A percentile compares a stretch with the other conserved stretches of the same genome.
phyloP scores from a whole-genome alignment of 2,888 invertebrate genomes.

The Drosophila demipolita region DNA sequence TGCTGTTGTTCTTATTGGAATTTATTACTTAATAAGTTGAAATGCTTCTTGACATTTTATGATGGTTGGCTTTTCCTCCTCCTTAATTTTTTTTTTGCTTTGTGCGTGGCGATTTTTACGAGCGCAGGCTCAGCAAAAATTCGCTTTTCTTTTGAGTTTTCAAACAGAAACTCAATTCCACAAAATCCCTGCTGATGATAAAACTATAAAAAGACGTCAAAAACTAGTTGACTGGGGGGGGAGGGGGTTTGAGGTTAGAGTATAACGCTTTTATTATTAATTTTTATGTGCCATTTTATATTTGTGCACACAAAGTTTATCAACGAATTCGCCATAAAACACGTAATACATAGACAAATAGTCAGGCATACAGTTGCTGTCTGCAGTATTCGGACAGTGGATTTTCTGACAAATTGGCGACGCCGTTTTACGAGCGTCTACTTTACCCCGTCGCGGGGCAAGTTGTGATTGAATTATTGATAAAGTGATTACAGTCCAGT shows the following conservation, averaged over 20 bases:
- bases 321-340: slow-evolving; percentile 67
- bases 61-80: slow-evolving; percentile 6
- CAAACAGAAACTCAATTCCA: slow-evolving; percentile 34
- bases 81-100: not conserved
- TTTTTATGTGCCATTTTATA: slow-evolving; percentile 74
- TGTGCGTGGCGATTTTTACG: slow-evolving; percentile 56
- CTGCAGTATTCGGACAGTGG: slow-evolving; percentile 38
- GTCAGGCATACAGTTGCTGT: not conserved
- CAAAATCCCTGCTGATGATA: slow-evolving; percentile 52
- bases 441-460: slow-evolving; percentile 1
- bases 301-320: slow-evolving; percentile 51
- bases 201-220: slow-evolving; percentile 71
- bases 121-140: slow-evolving; percentile 69
- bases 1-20: slow-evolving; percentile 71
- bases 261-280: slow-evolving; percentile 75
- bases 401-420: slow-evolving; percentile 56
- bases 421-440: slow-evolving; percentile 68
- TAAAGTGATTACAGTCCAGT: slow-evolving; percentile 71
- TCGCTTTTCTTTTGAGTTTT: slow-evolving; percentile 38
- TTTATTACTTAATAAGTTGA: slow-evolving; percentile 80
- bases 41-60: slow-evolving; percentile 52
- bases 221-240: not conserved
- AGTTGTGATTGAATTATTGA: slow-evolving; percentile 79
- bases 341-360: slow-evolving; percentile 41
- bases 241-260: not conserved